These are phyloP conservation scores for Catocala sponsa DNA, from an alignment of 2,888 invertebrate genomes.

Conservation along the genomic window DNA sequence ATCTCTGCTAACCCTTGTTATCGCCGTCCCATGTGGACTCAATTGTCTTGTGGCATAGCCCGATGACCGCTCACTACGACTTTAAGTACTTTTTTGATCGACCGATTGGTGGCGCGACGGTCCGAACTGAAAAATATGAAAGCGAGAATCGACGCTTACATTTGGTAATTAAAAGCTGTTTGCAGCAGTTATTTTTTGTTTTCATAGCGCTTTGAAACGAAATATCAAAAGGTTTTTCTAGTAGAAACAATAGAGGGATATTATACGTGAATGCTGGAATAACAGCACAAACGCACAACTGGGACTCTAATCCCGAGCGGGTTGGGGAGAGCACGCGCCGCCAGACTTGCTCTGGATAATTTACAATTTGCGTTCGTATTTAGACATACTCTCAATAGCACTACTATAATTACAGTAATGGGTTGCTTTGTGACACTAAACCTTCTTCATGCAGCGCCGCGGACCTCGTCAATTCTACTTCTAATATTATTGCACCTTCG, in stretches of 20 bases:
- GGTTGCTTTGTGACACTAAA: slow-evolving; percentile 11
- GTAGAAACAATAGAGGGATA: slow-evolving; percentile 70
- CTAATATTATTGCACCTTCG: slow-evolving; percentile 25
- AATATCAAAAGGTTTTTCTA: slow-evolving; percentile 66
- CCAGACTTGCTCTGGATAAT: slow-evolving; percentile 68
- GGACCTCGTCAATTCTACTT: not conserved
- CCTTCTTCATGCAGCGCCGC: slow-evolving; percentile 1
- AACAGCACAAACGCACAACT: slow-evolving; percentile 75
- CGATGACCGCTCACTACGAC: slow-evolving; percentile 48
- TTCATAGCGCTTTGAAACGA: slow-evolving; percentile 48
- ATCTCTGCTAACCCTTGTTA: slow-evolving; percentile 73
- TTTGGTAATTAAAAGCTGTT: slow-evolving; percentile 47
- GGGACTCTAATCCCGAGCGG: slow-evolving; percentile 75
- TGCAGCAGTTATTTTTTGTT: slow-evolving; percentile 39
- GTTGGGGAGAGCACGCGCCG: slow-evolving; percentile 74
- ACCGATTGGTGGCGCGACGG: slow-evolving; percentile 13
- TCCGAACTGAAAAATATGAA: slow-evolving; percentile 21
- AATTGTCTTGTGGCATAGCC: slow-evolving; percentile 75
- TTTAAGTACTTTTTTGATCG: slow-evolving; percentile 49
- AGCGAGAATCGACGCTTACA: slow-evolving; percentile 31
- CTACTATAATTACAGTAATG: slow-evolving; percentile 33
- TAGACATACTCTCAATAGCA: slow-evolving; percentile 56
- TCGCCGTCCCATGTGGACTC: slow-evolving; percentile 71
- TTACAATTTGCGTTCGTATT: slow-evolving; percentile 77
- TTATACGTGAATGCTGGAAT: slow-evolving; percentile 67